Evolutionary conservation across 2,113 vertebrate genomes (phyloP), one percentile per base, ranked within the genome.

Genomic region (Eurystomus gularis): DNA sequence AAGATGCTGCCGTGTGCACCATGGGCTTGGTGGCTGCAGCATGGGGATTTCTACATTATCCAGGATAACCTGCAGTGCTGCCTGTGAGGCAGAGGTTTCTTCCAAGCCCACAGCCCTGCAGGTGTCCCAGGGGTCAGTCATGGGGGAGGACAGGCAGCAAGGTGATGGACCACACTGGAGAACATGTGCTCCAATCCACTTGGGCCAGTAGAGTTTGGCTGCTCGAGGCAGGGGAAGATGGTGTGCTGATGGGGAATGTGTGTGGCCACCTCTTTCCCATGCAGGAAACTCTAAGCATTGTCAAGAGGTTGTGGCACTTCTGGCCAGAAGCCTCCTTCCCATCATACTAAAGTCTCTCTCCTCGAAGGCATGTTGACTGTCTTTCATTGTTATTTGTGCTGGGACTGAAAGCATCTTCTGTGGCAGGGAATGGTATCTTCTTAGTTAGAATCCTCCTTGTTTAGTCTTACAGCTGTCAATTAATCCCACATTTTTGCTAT

Each of bases 381-480:
- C 44, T 62, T 28, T 69, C 73, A 4, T 33, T 54, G 64, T 69
- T 54, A 5, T 21, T 75, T 0, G 0, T 54, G 37, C 42, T 10
- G 11, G 80, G n/a, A 20, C 44, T 37, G 49, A 68, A 3, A 3
- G 73, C 76, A 44, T 61, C 83, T 48, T 58, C 73, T 64, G 39
- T 40, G 75, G 58, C 95, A 90, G 88, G n/a, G 73, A 96, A 83
- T 11, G 40, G 54, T 49, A 42, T 73, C 66, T 82, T 40, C 91
- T 79, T 21, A 37, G 54, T 62, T 37, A 64, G 75, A 77, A 96
- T 51, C 48, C 62, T 93, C 88, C 86, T 88, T 93, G 94, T 91
- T 97, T 91, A 91, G 90, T 86, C 92, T 92, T 90, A 78, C 88
- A 90, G 83, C 84, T 95, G 95, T 94, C 94, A 93, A 85, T 97